phyloP scores from a whole-genome alignment of 1,140 invertebrate genomes.

The Aphelenchoides avenae region DNA sequence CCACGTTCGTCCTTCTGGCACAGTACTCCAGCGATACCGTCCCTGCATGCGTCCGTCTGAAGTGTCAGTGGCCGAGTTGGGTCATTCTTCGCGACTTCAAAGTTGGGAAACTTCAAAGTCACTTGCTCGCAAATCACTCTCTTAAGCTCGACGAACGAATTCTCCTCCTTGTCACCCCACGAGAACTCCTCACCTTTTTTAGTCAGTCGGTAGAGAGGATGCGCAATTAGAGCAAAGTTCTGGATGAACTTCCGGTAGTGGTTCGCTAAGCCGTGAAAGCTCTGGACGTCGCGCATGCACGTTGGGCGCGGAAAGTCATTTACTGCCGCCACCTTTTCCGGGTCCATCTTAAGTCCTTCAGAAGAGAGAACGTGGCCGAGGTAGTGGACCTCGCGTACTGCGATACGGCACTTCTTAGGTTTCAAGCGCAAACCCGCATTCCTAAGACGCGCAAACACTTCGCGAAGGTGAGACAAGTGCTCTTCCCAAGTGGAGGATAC shows the following conservation, averaged over 20 bases:
- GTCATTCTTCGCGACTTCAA: conserved; percentile 6
- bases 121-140: conserved; percentile 10
- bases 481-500: conserved; percentile 13
- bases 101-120: conserved; percentile 31
- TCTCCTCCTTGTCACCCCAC: conserved; percentile 5
- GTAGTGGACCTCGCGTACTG: conserved; percentile 37
- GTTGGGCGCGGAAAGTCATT: conserved; percentile 9
- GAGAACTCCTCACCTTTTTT: conserved; percentile 14
- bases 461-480: conserved; percentile 49
- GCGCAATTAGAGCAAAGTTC: conserved; percentile 20
- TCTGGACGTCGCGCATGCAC: conserved; percentile 6
- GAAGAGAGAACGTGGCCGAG: conserved; percentile 16
- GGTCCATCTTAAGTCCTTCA: conserved; percentile 25
- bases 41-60: conserved; percentile 32
- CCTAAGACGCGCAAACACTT: conserved; percentile 38
- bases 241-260: conserved; percentile 28
- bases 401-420: conserved; percentile 46
- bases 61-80: conserved; percentile 25
- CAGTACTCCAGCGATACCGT: conserved; percentile 31
- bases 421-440: conserved; percentile 46
- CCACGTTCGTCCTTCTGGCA: conserved; percentile 29
- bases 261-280: conserved; percentile 14
- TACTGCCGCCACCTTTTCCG: conserved; percentile 14
- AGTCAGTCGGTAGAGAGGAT: conserved; percentile 13
- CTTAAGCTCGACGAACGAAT: conserved; percentile 35